Evolutionary conservation across 2,888 invertebrate genomes (phyloP).

Genomic region (Aradus depressus): DNA sequence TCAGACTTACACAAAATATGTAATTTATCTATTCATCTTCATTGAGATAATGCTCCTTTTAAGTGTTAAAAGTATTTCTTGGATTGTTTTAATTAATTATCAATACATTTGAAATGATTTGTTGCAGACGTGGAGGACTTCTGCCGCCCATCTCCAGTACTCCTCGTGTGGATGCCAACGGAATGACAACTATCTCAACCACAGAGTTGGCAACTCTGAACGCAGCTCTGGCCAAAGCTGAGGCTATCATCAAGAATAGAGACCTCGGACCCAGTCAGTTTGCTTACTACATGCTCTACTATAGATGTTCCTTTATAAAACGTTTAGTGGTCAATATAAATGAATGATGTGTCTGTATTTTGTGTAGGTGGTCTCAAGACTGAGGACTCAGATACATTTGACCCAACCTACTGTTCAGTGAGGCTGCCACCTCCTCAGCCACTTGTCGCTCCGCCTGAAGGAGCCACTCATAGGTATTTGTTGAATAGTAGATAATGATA

Average conservation of each 20-base stretch:
- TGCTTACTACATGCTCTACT: not conserved
- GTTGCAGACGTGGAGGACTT: slow-evolving; percentile 6
- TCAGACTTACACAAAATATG: no score
- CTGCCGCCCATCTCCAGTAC: slow-evolving; percentile 25
- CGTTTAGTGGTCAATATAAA: not conserved
- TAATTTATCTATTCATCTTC: no score
- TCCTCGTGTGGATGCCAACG: slow-evolving; percentile 34
- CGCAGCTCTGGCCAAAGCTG: slow-evolving; percentile 66
- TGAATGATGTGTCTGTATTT: not conserved
- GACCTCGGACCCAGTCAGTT: slow-evolving; percentile 28
- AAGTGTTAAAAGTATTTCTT: not conserved
- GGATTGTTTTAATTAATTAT: not conserved
- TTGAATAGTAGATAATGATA: not conserved
- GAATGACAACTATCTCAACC: slow-evolving; percentile 24
- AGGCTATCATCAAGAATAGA: slow-evolving; percentile 58
- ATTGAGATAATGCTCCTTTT: no score
- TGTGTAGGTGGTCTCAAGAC: slow-evolving; percentile 14
- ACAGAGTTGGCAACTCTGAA: slow-evolving; percentile 46
- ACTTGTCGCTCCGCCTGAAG: slow-evolving; percentile 37
- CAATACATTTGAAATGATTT: not conserved
- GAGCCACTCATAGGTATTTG: slow-evolving; percentile 14
- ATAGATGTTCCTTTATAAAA: not conserved
- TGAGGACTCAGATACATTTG: slow-evolving; percentile 20
- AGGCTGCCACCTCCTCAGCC: slow-evolving; percentile 58
- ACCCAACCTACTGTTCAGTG: slow-evolving; percentile 42